A percentile compares a stretch with the other conserved stretches of the same genome.
Conservation (phyloP, 1,140 invertebrate species). For the Pseudomyrmex concolor region DNA sequence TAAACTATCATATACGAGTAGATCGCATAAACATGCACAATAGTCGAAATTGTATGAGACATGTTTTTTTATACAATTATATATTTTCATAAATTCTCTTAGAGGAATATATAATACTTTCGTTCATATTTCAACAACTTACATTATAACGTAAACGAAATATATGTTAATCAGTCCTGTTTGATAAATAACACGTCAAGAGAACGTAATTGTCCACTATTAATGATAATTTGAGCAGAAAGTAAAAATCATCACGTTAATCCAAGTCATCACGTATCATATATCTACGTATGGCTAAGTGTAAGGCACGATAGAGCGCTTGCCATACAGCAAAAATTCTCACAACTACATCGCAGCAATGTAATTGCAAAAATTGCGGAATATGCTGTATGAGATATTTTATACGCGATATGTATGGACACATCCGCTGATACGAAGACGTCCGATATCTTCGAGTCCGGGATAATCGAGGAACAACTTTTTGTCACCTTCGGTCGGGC, state of each 20-base stretch:
- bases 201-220: neutral
- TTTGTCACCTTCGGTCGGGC: constrained; percentile 6
- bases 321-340: neutral
- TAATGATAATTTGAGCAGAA: constrained; percentile 65
- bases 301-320: constrained; percentile 71
- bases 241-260: constrained; percentile 44
- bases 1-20: constrained; percentile 14
- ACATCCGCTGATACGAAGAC: constrained; percentile 27
- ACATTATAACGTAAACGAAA: constrained; percentile 17
- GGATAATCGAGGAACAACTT: constrained; percentile 29
- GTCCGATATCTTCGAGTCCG: neutral
- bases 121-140: neutral
- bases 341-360: no score
- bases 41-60: no score
- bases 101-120: neutral
- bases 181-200: constrained; percentile 14
- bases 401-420: constrained; percentile 60
- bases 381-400: no score
- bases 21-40: neutral
- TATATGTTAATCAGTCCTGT: constrained; percentile 21
- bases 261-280: constrained; percentile 45
- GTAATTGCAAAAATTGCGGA: no score
- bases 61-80: neutral
- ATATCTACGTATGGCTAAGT: constrained; percentile 63
- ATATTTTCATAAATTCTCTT: constrained; percentile 2